These are phyloP conservation scores for Microctenopoma lineatum DNA, from an alignment of 2,797 vertebrate genomes.

Conservation along the genomic window DNA sequence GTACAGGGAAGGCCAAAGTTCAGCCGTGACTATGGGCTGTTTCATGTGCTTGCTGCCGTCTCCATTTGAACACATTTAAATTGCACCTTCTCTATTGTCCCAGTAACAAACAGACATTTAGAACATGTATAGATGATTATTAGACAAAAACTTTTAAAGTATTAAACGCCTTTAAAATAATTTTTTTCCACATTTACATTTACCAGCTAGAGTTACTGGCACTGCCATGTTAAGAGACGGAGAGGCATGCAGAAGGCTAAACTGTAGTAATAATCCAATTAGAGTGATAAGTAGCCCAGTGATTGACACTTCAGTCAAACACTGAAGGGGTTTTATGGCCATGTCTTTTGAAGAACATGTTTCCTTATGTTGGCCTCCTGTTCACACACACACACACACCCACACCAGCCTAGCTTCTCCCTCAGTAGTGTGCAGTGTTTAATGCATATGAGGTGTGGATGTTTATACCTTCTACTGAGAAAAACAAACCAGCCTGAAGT, in stretches of 20 bases:
- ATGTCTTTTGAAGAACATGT: conserved; percentile 57
- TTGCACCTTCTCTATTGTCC: conserved; percentile 4
- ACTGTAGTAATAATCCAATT: conserved; percentile 73
- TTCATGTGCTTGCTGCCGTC: conserved; percentile 46
- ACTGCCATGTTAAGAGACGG: conserved; percentile 44
- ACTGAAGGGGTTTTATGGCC: conserved; percentile 58
- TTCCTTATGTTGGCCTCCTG: conserved; percentile 51
- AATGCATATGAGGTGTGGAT: conserved; percentile 73
- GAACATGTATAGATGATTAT: not conserved
- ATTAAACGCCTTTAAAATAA: conserved; percentile 8
- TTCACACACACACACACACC: conserved; percentile 16
- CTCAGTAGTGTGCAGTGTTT: conserved; percentile 49
- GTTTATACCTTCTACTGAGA: conserved; percentile 63
- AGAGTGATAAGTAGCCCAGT: conserved; percentile 63
- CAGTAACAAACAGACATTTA: conserved; percentile 1
- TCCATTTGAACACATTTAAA: conserved; percentile 9
- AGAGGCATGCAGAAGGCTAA: conserved; percentile 47
- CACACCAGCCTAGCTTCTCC: conserved; percentile 23
- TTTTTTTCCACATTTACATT: not conserved
- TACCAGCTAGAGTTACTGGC: conserved; percentile 43
- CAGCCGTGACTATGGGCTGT: conserved; percentile 33
- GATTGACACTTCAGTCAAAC: conserved; percentile 71
- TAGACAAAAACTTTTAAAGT: conserved; percentile 1
- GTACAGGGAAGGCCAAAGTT: conserved; percentile 48
- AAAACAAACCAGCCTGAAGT: conserved; percentile 74